Base-by-base conservation (phyloP, 2,888 invertebrate species). In the Tupiocoris notatus region DNA sequence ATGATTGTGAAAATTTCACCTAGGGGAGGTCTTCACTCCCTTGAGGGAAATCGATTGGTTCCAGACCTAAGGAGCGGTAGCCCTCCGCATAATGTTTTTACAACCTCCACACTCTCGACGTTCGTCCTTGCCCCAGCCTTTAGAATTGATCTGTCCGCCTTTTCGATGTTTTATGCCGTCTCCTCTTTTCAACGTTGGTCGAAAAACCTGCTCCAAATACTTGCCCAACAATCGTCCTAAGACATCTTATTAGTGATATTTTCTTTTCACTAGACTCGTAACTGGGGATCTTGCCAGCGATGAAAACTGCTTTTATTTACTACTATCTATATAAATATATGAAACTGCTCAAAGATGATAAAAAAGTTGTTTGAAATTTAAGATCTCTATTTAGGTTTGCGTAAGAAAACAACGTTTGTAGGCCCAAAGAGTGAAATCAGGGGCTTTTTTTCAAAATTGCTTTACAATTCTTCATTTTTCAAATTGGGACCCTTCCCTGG, bases 1-100 rank as follows among this genome's bases (percentile, higher is more conserved):
- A 9, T 18, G 63, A 65, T 65, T 39, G 65, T 65, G 65, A 65
- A 65, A 65, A 65, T 65, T 65, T 65, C 65, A 39, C 39, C 39
- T 39, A 39, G 39, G 39, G 39, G 39, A 39, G 39, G 39, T 39
- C 39, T 39, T 39, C 39, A 39, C 39, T 39, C 39, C 39, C 39
- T 39, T 39, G 12, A 39, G 39, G 65, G 65, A 65, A 65, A 65
- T 65, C 65, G 65, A 65, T 65, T 65, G 39, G 65, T 65, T 65
- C 65, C 65, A 39, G 25, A 16, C 25, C 65, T 65, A 39, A 65
- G 65, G 65, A 65, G 25, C 65, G 65, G 65, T 65, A 65, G 65
- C 39, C 65, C 65, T 20, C 12, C 39, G 65, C 65, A 65, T 65
- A 65, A 65, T 39, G 65, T 65, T 65, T 65, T 65, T 65, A 65